Evolutionary conservation across 2,797 vertebrate genomes (phyloP).

Genomic region (Sebastes matsubarae): DNA sequence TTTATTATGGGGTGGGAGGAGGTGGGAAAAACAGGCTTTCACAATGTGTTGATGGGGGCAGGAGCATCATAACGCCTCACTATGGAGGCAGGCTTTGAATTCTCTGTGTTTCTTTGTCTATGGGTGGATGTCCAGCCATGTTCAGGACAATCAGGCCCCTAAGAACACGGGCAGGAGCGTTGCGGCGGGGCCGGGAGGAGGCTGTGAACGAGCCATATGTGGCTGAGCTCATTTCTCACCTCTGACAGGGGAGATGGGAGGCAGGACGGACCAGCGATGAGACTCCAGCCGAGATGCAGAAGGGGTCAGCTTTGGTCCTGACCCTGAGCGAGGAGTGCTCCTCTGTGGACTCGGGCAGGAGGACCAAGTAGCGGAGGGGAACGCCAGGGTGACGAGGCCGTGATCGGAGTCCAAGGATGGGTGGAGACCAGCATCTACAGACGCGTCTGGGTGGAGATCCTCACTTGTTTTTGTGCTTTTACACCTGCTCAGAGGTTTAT

Average conservation of each 20-base stretch:
- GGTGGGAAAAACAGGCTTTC: conserved; percentile 78
- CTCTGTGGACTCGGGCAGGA: conserved; percentile 57
- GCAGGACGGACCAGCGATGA: conserved; percentile 78
- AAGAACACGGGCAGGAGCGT: conserved; percentile 77
- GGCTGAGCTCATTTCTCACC: conserved; percentile 84
- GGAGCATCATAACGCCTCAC: conserved; percentile 85
- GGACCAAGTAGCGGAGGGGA: conserved; percentile 55
- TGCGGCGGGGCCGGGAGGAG: conserved; percentile 29
- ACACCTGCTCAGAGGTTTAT: neutral
- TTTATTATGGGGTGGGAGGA: conserved; percentile 84
- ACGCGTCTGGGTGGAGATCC: neutral
- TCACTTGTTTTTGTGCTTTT: neutral
- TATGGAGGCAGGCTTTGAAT: conserved; percentile 81
- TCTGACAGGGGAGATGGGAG: conserved; percentile 85
- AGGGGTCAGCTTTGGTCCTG: conserved; percentile 53
- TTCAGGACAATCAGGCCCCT: conserved; percentile 72
- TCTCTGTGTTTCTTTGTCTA: conserved; percentile 58
- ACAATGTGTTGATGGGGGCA: conserved; percentile 86
- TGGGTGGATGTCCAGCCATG: conserved; percentile 79
- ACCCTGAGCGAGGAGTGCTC: conserved; percentile 39
- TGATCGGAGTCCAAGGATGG: conserved; percentile 3
- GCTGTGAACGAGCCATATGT: conserved; percentile 85
- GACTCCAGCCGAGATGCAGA: conserved; percentile 77
- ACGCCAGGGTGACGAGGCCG: neutral
- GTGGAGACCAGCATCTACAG: neutral